phyloP scores from a whole-genome alignment of 2,888 invertebrate genomes.

The Ectemnius cavifrons region DNA sequence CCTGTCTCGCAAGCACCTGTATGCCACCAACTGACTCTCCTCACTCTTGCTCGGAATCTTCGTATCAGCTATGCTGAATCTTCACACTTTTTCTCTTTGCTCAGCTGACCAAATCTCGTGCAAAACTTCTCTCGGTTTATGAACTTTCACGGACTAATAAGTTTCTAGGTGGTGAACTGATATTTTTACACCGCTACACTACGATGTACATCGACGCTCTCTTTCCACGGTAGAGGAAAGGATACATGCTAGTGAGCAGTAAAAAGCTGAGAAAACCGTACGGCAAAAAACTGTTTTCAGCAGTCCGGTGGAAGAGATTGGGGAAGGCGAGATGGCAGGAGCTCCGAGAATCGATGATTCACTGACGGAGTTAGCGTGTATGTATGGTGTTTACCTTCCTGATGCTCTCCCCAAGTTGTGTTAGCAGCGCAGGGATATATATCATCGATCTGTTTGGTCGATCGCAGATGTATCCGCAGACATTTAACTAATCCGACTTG shows the following conservation, averaged over 20 bases:
- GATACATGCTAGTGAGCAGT: too few species aligned
- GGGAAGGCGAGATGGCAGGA: neutral
- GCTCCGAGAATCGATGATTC: slow-evolving; percentile 39
- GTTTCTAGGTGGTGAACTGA: too few species aligned
- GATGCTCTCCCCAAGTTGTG: neutral
- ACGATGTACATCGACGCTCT: too few species aligned
- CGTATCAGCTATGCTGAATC: neutral
- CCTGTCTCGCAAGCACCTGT: slow-evolving; percentile 14
- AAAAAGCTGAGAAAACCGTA: neutral
- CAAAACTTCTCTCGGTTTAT: too few species aligned
- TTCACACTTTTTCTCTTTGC: neutral
- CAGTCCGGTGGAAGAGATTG: neutral
- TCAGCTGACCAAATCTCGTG: neutral
- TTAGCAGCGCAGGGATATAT: slow-evolving; percentile 15
- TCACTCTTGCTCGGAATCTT: neutral
- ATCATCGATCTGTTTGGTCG: slow-evolving; percentile 52
- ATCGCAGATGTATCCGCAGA: slow-evolving; percentile 32
- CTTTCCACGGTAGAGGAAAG: too few species aligned
- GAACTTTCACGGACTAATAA: too few species aligned
- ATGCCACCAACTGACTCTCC: slow-evolving; percentile 5
- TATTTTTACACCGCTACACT: too few species aligned
- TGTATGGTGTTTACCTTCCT: slow-evolving; percentile 26
- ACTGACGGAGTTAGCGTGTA: slow-evolving; percentile 12
- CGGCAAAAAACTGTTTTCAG: neutral
- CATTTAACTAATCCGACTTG: slow-evolving; percentile 42